Evolutionary conservation across 2,888 invertebrate species (phyloP).

Genomic region (Lithosia quadra): DNA sequence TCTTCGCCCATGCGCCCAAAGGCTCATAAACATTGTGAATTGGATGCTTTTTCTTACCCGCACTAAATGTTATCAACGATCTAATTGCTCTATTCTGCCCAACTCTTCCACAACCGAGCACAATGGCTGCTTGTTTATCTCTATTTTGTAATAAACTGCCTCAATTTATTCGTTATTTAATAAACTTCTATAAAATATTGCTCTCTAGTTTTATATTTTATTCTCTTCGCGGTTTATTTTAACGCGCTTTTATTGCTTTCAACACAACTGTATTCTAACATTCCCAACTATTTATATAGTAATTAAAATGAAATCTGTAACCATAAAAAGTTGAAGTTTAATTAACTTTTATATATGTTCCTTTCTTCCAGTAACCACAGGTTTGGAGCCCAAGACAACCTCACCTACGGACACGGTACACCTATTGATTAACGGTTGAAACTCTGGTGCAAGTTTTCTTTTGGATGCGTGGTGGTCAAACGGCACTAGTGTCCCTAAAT

Average conservation of each 20-base stretch:
- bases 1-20: slow-evolving; percentile 22
- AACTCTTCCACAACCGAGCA: slow-evolving; percentile 38
- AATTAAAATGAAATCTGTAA: too few relatives aligned
- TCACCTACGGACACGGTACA: too few relatives aligned
- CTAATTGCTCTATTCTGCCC: slow-evolving; percentile 53
- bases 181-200: background rate
- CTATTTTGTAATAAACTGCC: slow-evolving; percentile 42
- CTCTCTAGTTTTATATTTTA: background rate
- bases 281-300: background rate
- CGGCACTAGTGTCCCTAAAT: too few relatives aligned
- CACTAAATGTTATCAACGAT: slow-evolving; percentile 52
- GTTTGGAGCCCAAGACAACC: too few relatives aligned
- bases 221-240: background rate
- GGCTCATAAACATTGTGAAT: slow-evolving; percentile 40
- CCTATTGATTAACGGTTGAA: too few relatives aligned
- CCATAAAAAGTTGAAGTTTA: too few relatives aligned
- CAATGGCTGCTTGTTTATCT: slow-evolving; percentile 42
- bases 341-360: too few relatives aligned
- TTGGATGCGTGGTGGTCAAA: too few relatives aligned
- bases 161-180: slow-evolving; percentile 1
- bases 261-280: background rate
- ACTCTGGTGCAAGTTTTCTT: too few relatives aligned
- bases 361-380: too few relatives aligned
- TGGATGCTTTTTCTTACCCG: slow-evolving; percentile 39
- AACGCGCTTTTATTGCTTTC: background rate